phyloP scores from a whole-genome alignment of 2,888 invertebrate species.

The Seira musarum region DNA sequence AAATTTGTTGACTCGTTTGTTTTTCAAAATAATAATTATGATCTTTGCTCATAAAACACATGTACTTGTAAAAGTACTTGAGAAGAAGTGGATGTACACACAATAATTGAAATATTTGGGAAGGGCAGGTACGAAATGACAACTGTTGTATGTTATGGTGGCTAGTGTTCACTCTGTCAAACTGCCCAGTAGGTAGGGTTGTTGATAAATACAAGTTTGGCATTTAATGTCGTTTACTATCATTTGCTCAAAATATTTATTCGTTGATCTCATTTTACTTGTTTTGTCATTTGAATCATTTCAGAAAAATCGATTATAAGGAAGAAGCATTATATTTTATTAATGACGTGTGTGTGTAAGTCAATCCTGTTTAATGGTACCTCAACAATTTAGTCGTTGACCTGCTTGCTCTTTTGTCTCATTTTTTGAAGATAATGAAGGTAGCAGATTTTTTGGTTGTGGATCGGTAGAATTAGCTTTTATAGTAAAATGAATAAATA shows the following conservation, averaged over 20 bases:
- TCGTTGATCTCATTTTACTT: conserved; percentile 36
- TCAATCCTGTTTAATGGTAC: conserved; percentile 30
- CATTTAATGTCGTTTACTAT: conserved; percentile 27
- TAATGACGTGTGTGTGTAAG: background rate
- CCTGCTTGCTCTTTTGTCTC: conserved; percentile 18
- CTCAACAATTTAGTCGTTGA: conserved; percentile 54
- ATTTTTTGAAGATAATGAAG: conserved; percentile 14
- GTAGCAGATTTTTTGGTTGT: conserved; percentile 10
- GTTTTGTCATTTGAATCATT: conserved; percentile 33
- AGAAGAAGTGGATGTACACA: background rate
- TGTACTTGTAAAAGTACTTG: conserved; percentile 23
- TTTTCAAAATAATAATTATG: conserved; percentile 33
- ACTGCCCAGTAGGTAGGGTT: conserved; percentile 4
- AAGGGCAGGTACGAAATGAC: conserved; percentile 45
- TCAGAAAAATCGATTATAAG: conserved; percentile 13
- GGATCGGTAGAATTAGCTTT: conserved; percentile 25
- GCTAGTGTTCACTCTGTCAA: conserved; percentile 56
- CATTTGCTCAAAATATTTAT: background rate
- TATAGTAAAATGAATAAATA: conserved; percentile 31
- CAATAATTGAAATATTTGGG: conserved; percentile 52
- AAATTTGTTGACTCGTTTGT: conserved; percentile 20
- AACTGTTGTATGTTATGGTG: conserved; percentile 4
- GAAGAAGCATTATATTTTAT: conserved; percentile 17
- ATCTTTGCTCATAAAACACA: too few species aligned
- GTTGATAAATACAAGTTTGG: conserved; percentile 36